Evolutionary conservation across 2,113 vertebrate species (phyloP).

Genomic region (Brachyhypopomus occidentalis): DNA sequence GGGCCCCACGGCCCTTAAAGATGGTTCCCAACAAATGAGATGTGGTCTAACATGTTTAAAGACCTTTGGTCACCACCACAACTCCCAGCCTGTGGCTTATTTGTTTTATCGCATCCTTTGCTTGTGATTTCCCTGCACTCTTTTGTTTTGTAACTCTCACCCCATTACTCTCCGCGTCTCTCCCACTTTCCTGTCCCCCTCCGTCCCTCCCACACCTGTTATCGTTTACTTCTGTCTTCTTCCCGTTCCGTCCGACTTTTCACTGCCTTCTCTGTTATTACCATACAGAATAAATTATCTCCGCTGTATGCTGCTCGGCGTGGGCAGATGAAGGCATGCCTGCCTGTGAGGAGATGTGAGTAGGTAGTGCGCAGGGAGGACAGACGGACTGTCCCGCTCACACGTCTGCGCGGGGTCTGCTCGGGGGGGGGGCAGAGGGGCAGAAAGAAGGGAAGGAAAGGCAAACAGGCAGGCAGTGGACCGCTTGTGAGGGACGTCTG

Average conservation of each 20-base stretch:
- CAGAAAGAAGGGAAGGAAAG: neutral
- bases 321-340: slow-evolving; percentile 44
- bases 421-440: neutral
- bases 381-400: slow-evolving; percentile 40
- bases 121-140: neutral
- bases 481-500: neutral
- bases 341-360: slow-evolving; percentile 48
- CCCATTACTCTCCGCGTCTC: neutral
- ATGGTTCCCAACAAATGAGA: slow-evolving; percentile 59
- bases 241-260: neutral
- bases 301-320: slow-evolving; percentile 32
- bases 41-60: slow-evolving; percentile 48
- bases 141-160: neutral
- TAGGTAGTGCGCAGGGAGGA: slow-evolving; percentile 19
- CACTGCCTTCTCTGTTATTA: slow-evolving; percentile 29
- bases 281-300: slow-evolving; percentile 25
- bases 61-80: slow-evolving; percentile 25
- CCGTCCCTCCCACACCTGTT: neutral
- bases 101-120: neutral
- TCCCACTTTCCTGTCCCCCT: neutral
- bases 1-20: slow-evolving; percentile 54
- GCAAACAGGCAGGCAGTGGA: neutral
- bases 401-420: slow-evolving; percentile 14
- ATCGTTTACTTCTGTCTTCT: slow-evolving; percentile 23
- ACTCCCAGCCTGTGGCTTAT: neutral